Base-by-base conservation (phyloP, 2,797 vertebrate genomes). In the Argya squamiceps region DNA sequence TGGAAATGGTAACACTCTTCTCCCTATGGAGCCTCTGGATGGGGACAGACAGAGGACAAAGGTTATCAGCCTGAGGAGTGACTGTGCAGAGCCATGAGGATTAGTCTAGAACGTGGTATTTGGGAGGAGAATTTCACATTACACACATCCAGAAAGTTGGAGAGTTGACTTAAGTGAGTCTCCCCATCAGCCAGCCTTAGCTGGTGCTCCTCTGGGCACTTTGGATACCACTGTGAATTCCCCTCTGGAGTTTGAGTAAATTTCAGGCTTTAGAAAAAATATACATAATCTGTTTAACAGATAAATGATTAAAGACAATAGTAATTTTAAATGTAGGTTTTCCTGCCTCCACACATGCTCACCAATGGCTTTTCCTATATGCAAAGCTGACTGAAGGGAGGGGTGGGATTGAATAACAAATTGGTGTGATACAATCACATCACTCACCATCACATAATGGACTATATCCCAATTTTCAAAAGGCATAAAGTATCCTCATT, bases 401-500 rank as follows among this genome's bases (percentile, higher is more conserved):
- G 98, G 97, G 97, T 97, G 93, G 96, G 97, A 94, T 97, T 98
- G 98, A 98, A 98, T 98, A 98, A 98, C 98, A 98, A 98, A 98
- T 97, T 95, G 97, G 96, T 95, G 96, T 87, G 98, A 98, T 98
- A 98, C 97, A 98, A 98, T 98, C 98, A 97, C 97, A 98, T 98
- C 97, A 97, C 98, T 98, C 98, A 98, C 97, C 98, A 98, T 98
- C 98, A 98, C 97, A 98, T 98, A 98, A 98, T 98, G 97, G 98
- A 97, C 96, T 97, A 97, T 97, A 98, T 97, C 97, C 98, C 98
- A 98, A 97, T 98, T 98, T 98, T 98, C 98, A 98, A 98, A 98
- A 98, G 98, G 98, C 98, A 98, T 98, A 98, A 98, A 98, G 97
- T 98, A 98, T 98, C 98, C 98, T 98, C 98, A 98, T 98, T 98